Percentiles rank a stretch among this genome's conserved stretches.
These are phyloP conservation scores for Gallinago paraguaiae DNA, from an alignment of 2,113 vertebrate genomes.

Conservation along the genomic window DNA sequence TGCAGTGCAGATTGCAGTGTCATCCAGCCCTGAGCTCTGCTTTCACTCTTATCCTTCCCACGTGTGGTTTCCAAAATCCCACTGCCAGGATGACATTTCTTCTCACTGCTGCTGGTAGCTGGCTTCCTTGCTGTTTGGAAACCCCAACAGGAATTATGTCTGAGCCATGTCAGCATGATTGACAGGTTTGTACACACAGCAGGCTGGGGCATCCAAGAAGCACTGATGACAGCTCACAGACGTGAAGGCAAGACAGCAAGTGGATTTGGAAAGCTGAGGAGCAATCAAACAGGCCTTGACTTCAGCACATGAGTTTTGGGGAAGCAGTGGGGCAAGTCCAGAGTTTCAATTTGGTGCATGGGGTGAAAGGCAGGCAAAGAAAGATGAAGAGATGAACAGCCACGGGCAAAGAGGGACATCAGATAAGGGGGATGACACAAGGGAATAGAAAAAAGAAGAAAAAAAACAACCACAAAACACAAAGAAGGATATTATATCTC, in stretches of 20 bases:
- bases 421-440: not conserved
- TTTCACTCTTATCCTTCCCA: constrained; percentile 25
- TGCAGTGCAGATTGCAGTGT: not conserved
- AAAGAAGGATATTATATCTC: not conserved
- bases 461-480: not conserved
- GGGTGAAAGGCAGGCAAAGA: not conserved
- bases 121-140: constrained; percentile 32
- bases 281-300: not conserved
- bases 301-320: not conserved
- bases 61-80: not conserved
- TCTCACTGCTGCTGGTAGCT: not conserved
- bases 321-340: not conserved
- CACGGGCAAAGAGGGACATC: not conserved
- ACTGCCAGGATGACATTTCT: constrained; percentile 23
- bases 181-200: constrained; percentile 23
- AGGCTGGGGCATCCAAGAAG: not conserved
- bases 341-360: not conserved
- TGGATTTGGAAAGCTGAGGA: not conserved
- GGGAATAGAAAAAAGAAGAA: not conserved
- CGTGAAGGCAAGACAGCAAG: not conserved
- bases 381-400: not conserved
- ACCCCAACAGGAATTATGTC: not conserved
- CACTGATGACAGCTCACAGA: not conserved
- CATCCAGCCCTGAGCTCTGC: not conserved
- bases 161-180: not conserved